Base-by-base conservation (phyloP, 2,888 invertebrate genomes). In the Scaptomyza reducta region DNA sequence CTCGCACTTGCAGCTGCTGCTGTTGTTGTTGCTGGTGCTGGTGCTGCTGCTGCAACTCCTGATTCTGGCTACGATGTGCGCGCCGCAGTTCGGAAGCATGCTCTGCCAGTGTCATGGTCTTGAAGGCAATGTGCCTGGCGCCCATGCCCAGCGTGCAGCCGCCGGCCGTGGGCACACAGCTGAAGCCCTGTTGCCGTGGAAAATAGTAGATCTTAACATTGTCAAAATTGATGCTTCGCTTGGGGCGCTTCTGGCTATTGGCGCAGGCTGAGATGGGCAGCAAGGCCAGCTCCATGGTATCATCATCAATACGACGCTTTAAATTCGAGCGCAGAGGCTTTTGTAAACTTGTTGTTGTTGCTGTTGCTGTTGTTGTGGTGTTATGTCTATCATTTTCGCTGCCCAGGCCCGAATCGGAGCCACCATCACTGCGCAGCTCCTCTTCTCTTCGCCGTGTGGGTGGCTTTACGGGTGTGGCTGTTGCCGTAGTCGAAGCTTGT, bases 131-230 rank as follows among this genome's bases (percentile, higher is more conserved):
- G 71, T 95, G 95, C 71, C 93, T 93, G 73, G 95, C 94, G 71
- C 95, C 95, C 98, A 99, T 99, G 25, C 99, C 98, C 75, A 99
- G 93, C 3, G 98, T 98, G n/a, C 95, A 96, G 5, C 96, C 96
- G 59, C 97, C 97, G 92, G 96, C 95, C 11, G 97, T 97, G 50
- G 97, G 97, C 70, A 97, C 97, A 92, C 97, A 97, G 38, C 96
- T 95, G 92, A 97, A 97, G 18, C 97, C 97, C 93, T 97, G 97
- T 57, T 97, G 94, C 88, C 99, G 93, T 2, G 97, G 97, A 92
- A 99, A 99, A 92, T 98, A 99, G 92, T 95, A 99, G 10, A 99
- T 98, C 18, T 97, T 97, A 0, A 99, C 98, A 76, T 95, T 96
- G 82, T 97, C 96, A 91, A 99, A 99, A 75, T 95, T 94, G 70